A percentile compares a stretch with the other conserved stretches of the same genome.
These are phyloP conservation scores for Sphaerophoria rueppellii DNA, from an alignment of 2,888 invertebrate genomes.

Conservation along the genomic window DNA sequence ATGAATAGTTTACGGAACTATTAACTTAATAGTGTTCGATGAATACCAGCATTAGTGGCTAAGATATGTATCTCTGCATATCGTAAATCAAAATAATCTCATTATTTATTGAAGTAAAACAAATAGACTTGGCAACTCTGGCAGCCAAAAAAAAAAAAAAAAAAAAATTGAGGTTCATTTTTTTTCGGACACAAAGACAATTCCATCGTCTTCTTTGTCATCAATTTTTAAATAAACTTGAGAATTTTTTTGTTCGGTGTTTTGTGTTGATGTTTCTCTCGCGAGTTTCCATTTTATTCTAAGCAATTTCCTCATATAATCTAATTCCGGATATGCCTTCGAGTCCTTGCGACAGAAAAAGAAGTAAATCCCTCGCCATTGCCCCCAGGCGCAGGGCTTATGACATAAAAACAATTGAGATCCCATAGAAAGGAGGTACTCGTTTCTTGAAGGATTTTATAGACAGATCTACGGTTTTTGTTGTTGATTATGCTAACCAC, in stretches of 20 bases:
- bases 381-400: constrained; percentile 44
- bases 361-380: constrained; percentile 37
- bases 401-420: constrained; percentile 50
- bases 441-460: no score
- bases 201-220: background rate
- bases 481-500: no score
- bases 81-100: no score
- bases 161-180: background rate
- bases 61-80: no score
- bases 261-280: constrained; percentile 40
- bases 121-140: constrained; percentile 1
- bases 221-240: constrained; percentile 44
- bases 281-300: constrained; percentile 52
- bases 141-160: background rate
- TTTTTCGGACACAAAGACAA: background rate
- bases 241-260: constrained; percentile 4
- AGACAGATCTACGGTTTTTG: background rate
- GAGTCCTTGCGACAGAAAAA: constrained; percentile 4
- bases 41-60: no score
- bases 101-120: no score
- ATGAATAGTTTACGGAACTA: no score
- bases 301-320: constrained; percentile 64
- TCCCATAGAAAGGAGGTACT: background rate
- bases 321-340: constrained; percentile 63
- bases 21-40: no score